These are phyloP conservation scores for Lithophane ornitopus DNA, from an alignment of 2,888 invertebrate genomes.

Conservation along the genomic window DNA sequence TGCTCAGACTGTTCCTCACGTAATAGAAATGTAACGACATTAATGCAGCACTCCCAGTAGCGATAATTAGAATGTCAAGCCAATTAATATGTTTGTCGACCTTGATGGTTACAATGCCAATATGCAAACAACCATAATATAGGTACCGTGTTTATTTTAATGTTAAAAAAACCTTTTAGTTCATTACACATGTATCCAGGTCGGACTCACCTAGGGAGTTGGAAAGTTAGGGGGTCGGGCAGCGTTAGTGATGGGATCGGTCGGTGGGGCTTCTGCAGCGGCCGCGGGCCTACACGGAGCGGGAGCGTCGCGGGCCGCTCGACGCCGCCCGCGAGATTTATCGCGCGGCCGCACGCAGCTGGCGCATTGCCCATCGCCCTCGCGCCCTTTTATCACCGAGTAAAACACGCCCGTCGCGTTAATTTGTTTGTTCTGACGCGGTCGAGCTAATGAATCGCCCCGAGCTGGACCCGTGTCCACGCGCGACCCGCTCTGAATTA, in stretches of 20 bases:
- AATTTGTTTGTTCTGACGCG: constrained; percentile 90
- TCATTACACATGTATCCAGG: constrained; percentile 59
- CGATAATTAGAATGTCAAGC: constrained; percentile 26
- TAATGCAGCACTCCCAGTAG: constrained; percentile 15
- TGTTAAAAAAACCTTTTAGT: constrained; percentile 36
- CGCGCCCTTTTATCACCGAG: constrained; percentile 88
- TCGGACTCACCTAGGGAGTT: constrained; percentile 51
- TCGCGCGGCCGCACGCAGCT: constrained; percentile 85
- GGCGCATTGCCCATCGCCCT: constrained; percentile 85
- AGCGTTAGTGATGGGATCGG: constrained; percentile 41
- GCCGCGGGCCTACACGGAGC: constrained; percentile 44
- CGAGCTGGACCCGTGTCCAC: constrained; percentile 86
- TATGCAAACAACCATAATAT: constrained; percentile 19
- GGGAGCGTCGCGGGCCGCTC: constrained; percentile 55
- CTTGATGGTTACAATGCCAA: constrained; percentile 19
- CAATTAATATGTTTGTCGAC: constrained; percentile 20
- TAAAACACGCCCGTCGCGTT: constrained; percentile 88
- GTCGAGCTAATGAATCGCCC: constrained; percentile 89
- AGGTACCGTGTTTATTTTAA: constrained; percentile 26
- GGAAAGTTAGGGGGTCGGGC: constrained; percentile 44
- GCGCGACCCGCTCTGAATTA: constrained; percentile 82
- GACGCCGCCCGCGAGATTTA: constrained; percentile 81
- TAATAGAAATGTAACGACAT: constrained; percentile 29
- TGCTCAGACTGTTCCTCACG: constrained; percentile 54
- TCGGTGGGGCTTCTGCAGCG: constrained; percentile 50